Evolutionary conservation across 2,113 vertebrate genomes (phyloP).

Genomic region (Vireo altiloquus): DNA sequence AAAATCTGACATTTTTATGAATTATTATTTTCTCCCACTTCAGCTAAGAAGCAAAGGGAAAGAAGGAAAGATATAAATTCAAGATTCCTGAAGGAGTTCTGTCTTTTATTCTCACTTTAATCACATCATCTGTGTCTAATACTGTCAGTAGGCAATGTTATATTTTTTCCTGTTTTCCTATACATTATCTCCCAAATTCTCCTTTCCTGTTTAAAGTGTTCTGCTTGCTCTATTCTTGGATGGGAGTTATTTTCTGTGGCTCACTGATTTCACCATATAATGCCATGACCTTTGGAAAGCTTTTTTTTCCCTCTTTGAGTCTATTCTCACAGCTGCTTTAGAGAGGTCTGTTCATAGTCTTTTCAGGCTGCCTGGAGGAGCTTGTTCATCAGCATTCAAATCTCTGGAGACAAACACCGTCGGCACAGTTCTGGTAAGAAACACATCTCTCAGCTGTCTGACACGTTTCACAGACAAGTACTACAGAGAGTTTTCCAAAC

Average conservation of each 20-base stretch:
- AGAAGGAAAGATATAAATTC: background rate
- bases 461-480: background rate
- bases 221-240: background rate
- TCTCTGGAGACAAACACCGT: background rate
- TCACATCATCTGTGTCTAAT: background rate
- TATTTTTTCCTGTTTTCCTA: background rate
- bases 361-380: background rate
- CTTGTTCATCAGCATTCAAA: background rate
- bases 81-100: background rate
- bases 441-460: background rate
- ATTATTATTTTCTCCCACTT: background rate
- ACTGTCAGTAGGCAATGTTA: background rate
- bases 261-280: background rate
- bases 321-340: background rate
- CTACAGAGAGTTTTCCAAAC: background rate
- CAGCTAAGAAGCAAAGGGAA: background rate
- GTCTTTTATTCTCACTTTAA: constrained; percentile 1
- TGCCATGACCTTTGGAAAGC: background rate
- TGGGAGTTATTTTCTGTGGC: background rate
- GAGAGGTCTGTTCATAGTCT: background rate
- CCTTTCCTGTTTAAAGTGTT: background rate
- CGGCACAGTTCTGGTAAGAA: background rate
- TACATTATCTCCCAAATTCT: background rate
- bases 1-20: background rate
- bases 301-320: background rate